Base-by-base conservation (phyloP, 2,888 invertebrate genomes). In the Epicampocera succincta region DNA sequence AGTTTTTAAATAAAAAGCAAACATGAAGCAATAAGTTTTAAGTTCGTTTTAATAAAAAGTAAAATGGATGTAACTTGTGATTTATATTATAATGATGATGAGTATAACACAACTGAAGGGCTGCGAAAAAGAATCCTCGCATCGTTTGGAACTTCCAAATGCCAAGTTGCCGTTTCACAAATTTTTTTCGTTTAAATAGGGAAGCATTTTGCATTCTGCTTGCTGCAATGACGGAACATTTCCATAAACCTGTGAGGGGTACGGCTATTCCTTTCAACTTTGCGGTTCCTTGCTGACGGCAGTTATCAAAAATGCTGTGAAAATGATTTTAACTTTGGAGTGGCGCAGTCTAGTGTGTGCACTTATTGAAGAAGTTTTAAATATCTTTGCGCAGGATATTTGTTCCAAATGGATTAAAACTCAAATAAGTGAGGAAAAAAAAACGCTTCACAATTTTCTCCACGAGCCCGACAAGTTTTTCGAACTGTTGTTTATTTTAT, bases 301-400 rank as follows among this genome's bases (percentile, higher is more conserved):
- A 72, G 38, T 15, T 72, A 72, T 72, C 72, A 61, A 50, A 72
- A 61, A 25, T 42, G 72, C 11, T 46, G 72, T 61, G 61, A 52
- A 61, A 72, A 72, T 38, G 60, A 61, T 40, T 60, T 71, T 25
- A 60, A 72, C 44, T 48, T 71, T n/a, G 71, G 58, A n/a, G 2
- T n/a, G 2, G 33, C 48, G 15, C n/a, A 40, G 12, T 13, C 50
- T 3, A 50, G 3, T 21, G 3, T 50, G 12, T 11, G 3, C 9
- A 3, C 2, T 50, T 1, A 3, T 50, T 9, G 21, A 50, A 4
- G 50, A 50, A 50, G 21, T 50, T 50, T 3, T 50, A 2, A 11
- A 21, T 12, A 1, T 50, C 4, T n/a, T 50, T 12, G 50, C 21
- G 6, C 1, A 11, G 12, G 12, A 50, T 15, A 21, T 50, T 12